Evolutionary conservation across 2,113 vertebrate species (phyloP).

Genomic region (Lichenostomus cassidix): DNA sequence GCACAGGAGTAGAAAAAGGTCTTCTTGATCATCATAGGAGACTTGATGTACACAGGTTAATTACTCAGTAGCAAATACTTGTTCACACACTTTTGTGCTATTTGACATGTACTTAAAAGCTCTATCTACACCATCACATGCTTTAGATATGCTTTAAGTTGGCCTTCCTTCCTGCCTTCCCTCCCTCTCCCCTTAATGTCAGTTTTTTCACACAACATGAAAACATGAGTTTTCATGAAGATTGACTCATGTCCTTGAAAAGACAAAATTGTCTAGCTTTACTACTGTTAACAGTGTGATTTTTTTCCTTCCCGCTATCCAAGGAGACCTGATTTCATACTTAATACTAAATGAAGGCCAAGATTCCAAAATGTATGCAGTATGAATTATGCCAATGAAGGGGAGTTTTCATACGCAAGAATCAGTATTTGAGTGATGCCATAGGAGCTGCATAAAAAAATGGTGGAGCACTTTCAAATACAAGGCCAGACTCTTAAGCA

Average conservation of each 20-base stretch:
- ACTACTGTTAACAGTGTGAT: neutral
- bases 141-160: neutral
- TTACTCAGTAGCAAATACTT: neutral
- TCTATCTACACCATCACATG: neutral
- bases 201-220: neutral
- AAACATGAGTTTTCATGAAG: neutral
- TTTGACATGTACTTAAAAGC: constrained; percentile 10
- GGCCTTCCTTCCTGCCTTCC: neutral
- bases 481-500: neutral
- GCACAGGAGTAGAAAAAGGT: neutral
- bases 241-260: neutral
- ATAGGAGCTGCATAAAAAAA: neutral
- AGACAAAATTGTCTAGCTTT: neutral
- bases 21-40: neutral
- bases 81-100: neutral
- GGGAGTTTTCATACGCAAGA: neutral
- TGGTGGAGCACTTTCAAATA: neutral
- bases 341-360: neutral
- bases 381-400: neutral
- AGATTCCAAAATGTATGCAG: neutral
- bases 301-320: neutral
- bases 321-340: neutral
- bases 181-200: neutral
- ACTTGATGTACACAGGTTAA: neutral
- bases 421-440: neutral